phyloP scores from a whole-genome alignment of 1,140 invertebrate genomes.

The Pomacea maculata region DNA sequence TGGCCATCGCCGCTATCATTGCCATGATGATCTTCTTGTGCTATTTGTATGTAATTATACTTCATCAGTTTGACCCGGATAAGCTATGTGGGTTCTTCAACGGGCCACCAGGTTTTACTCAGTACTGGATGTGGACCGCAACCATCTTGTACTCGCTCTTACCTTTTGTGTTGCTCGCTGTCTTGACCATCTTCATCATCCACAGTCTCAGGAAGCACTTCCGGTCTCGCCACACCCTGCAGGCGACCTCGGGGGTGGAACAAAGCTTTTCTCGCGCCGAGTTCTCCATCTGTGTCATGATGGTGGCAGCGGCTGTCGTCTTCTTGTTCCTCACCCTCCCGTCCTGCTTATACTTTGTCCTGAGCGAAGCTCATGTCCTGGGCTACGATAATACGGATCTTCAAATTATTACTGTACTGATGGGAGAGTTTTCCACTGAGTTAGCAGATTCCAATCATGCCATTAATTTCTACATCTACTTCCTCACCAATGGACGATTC shows the following conservation, averaged over 20 bases:
- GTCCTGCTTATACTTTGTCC: constrained; percentile 16
- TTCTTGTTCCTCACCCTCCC: constrained; percentile 34
- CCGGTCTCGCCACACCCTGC: constrained; percentile 32
- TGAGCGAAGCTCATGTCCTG: not conserved
- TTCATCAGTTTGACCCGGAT: constrained; percentile 28
- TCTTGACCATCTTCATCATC: constrained; percentile 41
- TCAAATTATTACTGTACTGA: constrained; percentile 3
- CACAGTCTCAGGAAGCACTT: constrained; percentile 31
- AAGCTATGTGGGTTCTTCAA: constrained; percentile 22
- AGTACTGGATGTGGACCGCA: constrained; percentile 46
- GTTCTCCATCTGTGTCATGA: constrained; percentile 36
- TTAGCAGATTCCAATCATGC: constrained; percentile 29
- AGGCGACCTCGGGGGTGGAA: constrained; percentile 3
- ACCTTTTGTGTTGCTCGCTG: constrained; percentile 32
- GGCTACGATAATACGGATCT: too few relatives aligned
- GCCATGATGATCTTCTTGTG: constrained; percentile 32
- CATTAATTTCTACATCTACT: constrained; percentile 38
- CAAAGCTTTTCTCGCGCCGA: constrained; percentile 37
- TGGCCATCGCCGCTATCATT: constrained; percentile 27
- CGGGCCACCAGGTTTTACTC: constrained; percentile 15
- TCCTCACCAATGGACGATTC: constrained; percentile 31
- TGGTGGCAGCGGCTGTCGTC: constrained; percentile 26
- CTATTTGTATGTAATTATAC: constrained; percentile 38
- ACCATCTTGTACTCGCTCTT: constrained; percentile 38
- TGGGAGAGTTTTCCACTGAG: constrained; percentile 5